Evolutionary conservation across 2,113 vertebrate species (phyloP).

Genomic region (Neolamprologus sp.): DNA sequence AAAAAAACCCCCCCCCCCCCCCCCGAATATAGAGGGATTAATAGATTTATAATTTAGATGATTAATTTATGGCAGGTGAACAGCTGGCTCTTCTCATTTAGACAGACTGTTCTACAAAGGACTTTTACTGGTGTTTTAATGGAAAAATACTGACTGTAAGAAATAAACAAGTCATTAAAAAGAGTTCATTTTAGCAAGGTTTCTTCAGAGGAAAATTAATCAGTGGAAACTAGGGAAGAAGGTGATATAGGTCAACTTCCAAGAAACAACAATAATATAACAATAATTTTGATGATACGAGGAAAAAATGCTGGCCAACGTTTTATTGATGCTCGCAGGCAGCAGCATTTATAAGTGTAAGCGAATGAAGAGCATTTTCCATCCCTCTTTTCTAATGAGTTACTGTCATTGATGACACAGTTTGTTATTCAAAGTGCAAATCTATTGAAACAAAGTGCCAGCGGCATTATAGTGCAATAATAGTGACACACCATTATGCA

Average conservation of each 20-base stretch:
- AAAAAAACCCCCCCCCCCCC: fast-evolving
- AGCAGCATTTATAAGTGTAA: background rate
- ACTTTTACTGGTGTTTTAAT: background rate
- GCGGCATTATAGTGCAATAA: background rate
- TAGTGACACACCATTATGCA: background rate
- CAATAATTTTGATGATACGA: background rate
- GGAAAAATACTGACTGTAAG: background rate
- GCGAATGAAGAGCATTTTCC: background rate
- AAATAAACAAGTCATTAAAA: background rate
- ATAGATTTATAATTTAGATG: background rate
- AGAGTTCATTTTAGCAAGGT: background rate
- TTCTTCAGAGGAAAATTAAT: background rate
- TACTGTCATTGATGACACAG: background rate
- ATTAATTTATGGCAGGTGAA: background rate
- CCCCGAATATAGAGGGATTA: fast-evolving
- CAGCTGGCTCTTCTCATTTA: background rate
- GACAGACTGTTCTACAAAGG: background rate
- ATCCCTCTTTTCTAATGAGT: background rate
- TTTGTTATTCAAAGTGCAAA: background rate
- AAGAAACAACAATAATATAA: background rate
- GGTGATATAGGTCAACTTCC: background rate
- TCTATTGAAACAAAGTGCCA: background rate
- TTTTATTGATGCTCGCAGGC: background rate
- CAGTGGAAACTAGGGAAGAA: background rate
- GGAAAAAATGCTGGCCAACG: background rate